These are phyloP conservation scores for Urophycis tenuis DNA, from an alignment of 2,797 vertebrate species.

Conservation along the genomic window DNA sequence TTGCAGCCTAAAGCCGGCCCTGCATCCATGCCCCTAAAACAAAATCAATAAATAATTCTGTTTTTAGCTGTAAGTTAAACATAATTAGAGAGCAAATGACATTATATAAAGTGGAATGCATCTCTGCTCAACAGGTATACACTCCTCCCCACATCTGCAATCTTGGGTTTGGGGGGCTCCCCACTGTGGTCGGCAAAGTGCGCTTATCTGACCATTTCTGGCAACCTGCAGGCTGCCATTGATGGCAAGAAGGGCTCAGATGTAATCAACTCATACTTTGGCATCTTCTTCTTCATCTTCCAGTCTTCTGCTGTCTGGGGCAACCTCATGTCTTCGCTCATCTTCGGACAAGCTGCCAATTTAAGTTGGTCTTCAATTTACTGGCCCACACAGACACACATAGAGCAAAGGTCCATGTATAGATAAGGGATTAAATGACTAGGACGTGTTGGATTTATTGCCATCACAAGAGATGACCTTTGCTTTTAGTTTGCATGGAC, in stretches of 20 bases:
- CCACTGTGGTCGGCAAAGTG: slow-evolving; percentile 93
- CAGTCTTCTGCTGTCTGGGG: slow-evolving; percentile 91
- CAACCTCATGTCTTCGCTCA: slow-evolving; percentile 91
- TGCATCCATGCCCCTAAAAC: no score
- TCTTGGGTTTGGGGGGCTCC: slow-evolving; percentile 87
- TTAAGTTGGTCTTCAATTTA: slow-evolving; percentile 60
- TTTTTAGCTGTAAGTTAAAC: neutral
- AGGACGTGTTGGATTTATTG: neutral
- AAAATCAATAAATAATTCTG: neutral
- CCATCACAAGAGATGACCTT: neutral
- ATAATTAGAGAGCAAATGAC: neutral
- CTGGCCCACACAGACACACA: neutral
- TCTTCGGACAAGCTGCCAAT: slow-evolving; percentile 72
- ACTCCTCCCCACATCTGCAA: slow-evolving; percentile 82
- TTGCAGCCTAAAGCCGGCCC: neutral
- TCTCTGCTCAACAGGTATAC: slow-evolving; percentile 74
- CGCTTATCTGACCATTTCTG: slow-evolving; percentile 84
- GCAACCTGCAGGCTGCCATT: slow-evolving; percentile 67
- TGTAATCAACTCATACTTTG: slow-evolving; percentile 87
- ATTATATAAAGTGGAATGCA: neutral
- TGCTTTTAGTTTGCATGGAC: neutral
- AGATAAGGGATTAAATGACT: neutral
- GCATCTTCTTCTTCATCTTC: slow-evolving; percentile 90
- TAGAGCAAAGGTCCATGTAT: neutral
- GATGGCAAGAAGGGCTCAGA: slow-evolving; percentile 70